These are phyloP conservation scores for Mallotus villosus DNA, from an alignment of 2,797 vertebrate species.

Conservation along the genomic window DNA sequence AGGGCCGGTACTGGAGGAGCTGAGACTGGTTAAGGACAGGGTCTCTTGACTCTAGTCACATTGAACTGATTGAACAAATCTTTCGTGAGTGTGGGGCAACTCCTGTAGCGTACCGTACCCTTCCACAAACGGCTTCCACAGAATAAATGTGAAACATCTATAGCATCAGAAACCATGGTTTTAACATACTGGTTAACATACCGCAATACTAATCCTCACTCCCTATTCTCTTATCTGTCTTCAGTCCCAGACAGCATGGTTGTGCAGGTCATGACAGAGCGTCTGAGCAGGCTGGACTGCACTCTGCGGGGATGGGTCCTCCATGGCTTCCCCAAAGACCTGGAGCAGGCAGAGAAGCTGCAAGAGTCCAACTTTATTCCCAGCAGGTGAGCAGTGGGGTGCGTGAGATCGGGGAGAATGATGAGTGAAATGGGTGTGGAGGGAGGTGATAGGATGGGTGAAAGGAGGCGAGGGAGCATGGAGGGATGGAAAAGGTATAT, in stretches of 20 bases:
- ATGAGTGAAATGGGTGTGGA: background rate
- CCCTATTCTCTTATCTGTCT: background rate
- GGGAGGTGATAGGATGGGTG: background rate
- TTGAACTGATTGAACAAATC: constrained; percentile 61
- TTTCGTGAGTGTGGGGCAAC: constrained; percentile 31
- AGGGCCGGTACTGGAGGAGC: constrained; percentile 37
- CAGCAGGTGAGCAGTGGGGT: constrained; percentile 64
- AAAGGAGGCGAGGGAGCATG: background rate
- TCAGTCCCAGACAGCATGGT: constrained; percentile 84
- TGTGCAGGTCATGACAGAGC: constrained; percentile 72
- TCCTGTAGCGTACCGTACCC: constrained; percentile 5
- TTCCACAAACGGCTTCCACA: no score
- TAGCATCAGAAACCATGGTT: background rate
- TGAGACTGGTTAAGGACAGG: constrained; percentile 10
- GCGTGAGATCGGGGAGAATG: background rate
- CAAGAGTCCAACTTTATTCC: constrained; percentile 64
- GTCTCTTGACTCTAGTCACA: constrained; percentile 54
- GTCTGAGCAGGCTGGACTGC: constrained; percentile 78
- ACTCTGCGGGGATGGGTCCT: constrained; percentile 84
- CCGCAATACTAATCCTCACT: background rate
- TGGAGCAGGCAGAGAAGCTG: constrained; percentile 77
- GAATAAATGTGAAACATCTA: no score
- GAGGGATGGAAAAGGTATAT: background rate
- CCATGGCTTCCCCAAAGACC: constrained; percentile 79
- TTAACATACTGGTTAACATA: background rate